Evolutionary conservation across 2,113 vertebrate species (phyloP).

Genomic region (Chamaetylas fuelleborni): DNA sequence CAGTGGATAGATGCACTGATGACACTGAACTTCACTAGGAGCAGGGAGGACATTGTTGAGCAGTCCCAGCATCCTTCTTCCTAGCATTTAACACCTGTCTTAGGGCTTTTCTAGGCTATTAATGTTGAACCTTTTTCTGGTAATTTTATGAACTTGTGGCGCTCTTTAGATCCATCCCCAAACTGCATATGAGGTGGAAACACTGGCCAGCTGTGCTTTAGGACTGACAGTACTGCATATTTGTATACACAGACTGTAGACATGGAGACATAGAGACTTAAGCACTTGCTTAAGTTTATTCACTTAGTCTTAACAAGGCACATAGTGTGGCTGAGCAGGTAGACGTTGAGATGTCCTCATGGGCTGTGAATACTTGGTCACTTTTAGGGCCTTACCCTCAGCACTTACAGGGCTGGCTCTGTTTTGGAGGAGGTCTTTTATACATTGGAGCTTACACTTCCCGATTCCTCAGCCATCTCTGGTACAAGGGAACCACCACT

Average conservation of each 20-base stretch:
- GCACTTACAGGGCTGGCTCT: not conserved
- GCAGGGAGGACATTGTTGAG: not conserved
- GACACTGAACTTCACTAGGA: not conserved
- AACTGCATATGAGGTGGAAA: not conserved
- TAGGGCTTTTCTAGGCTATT: not conserved
- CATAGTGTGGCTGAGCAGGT: accelerated
- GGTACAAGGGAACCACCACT: not conserved
- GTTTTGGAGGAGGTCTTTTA: not conserved
- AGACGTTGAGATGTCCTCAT: not conserved
- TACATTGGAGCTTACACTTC: not conserved
- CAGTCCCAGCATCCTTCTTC: not conserved
- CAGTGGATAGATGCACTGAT: not conserved
- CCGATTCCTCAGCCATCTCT: not conserved
- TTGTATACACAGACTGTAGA: not conserved
- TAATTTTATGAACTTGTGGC: not conserved
- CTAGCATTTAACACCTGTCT: not conserved
- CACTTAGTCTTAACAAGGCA: not conserved
- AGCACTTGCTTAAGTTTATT: not conserved
- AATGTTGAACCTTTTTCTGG: not conserved
- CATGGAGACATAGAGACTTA: not conserved
- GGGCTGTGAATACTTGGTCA: not conserved
- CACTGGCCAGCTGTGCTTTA: not conserved
- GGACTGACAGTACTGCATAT: not conserved
- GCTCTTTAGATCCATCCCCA: not conserved
- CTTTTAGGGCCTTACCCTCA: not conserved